A percentile compares a stretch with the other conserved stretches of the same genome.
phyloP scores from a whole-genome alignment of 2,113 vertebrate genomes.

The Ammodytes dubius region DNA sequence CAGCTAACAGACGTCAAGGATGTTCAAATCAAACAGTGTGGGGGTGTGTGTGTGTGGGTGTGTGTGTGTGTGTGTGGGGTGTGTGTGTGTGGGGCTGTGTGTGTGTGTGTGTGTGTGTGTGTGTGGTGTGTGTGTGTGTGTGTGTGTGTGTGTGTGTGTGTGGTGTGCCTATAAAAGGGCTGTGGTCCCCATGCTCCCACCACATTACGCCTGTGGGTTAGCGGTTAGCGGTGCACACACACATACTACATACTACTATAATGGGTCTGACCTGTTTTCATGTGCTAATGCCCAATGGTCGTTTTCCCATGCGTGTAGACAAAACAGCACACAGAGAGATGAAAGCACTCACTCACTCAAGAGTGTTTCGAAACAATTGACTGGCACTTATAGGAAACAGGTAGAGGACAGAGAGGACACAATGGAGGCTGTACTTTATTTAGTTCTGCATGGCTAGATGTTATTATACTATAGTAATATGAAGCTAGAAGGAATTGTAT shows the following conservation, averaged over 20 bases:
- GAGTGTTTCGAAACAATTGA: slow-evolving; percentile 41
- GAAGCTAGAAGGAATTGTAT: slow-evolving; percentile 1
- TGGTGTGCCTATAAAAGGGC: slow-evolving; percentile 46
- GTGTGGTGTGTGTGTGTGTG: too few relatives aligned
- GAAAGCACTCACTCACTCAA: slow-evolving; percentile 50
- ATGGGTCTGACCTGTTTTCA: slow-evolving; percentile 67
- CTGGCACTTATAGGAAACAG: slow-evolving; percentile 51
- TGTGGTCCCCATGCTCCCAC: slow-evolving; percentile 47
- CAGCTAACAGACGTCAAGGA: slow-evolving; percentile 9
- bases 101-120: too few relatives aligned
- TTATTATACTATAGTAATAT: slow-evolving; percentile 8
- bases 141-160: not conserved
- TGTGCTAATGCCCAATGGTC: slow-evolving; percentile 43
- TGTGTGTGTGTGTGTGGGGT: too few relatives aligned
- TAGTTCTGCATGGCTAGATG: slow-evolving; percentile 48
- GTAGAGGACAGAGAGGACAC: slow-evolving; percentile 62
- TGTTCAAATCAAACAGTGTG: slow-evolving; percentile 45
- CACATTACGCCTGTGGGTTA: slow-evolving; percentile 32
- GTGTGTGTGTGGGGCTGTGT: too few relatives aligned
- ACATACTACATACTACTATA: slow-evolving; percentile 25
- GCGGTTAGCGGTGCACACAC: slow-evolving; percentile 14
- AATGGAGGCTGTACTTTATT: slow-evolving; percentile 58
- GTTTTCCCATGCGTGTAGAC: slow-evolving; percentile 46
- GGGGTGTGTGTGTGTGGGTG: too few relatives aligned
- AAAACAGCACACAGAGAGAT: slow-evolving; percentile 35